These are phyloP conservation scores for Teinopalpus imperialis DNA, from an alignment of 2,888 invertebrate species.

Conservation along the genomic window DNA sequence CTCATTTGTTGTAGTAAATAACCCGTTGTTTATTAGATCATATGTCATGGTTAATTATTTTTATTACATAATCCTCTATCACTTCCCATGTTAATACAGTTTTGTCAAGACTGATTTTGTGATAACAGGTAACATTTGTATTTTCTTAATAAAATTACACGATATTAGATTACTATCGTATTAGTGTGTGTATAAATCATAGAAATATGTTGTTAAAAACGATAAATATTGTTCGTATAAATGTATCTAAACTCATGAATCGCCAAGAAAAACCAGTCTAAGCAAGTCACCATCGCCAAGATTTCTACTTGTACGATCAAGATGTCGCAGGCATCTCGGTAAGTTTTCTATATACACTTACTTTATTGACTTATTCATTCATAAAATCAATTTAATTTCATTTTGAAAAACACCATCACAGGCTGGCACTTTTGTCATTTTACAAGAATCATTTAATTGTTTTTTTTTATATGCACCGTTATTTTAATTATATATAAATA, in stretches of 20 bases:
- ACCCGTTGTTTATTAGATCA: constrained; percentile 44
- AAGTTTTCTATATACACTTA: constrained; percentile 11
- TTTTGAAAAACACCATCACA: too few relatives aligned
- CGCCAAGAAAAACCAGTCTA: constrained; percentile 10
- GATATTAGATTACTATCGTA: constrained; percentile 1
- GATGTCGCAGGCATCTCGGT: constrained; percentile 18
- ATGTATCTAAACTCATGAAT: constrained; percentile 2
- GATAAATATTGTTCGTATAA: not conserved
- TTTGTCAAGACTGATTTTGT: constrained; percentile 25
- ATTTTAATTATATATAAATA: too few relatives aligned
- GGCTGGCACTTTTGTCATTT: too few relatives aligned
- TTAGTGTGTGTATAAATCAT: constrained; percentile 5
- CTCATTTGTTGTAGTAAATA: constrained; percentile 47
- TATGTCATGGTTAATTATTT: constrained; percentile 19
- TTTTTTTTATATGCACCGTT: too few relatives aligned
- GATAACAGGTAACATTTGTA: constrained; percentile 4
- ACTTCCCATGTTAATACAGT: constrained; percentile 22
- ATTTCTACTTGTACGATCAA: constrained; percentile 7
- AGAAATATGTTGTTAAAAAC: not conserved
- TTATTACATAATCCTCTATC: constrained; percentile 21
- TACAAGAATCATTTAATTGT: too few relatives aligned
- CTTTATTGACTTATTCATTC: constrained; percentile 4
- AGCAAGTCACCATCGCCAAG: constrained; percentile 6
- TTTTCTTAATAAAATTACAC: constrained; percentile 7
- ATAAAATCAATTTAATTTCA: too few relatives aligned